phyloP scores from a whole-genome alignment of 2,888 invertebrate species.

The Pheosia gnoma region DNA sequence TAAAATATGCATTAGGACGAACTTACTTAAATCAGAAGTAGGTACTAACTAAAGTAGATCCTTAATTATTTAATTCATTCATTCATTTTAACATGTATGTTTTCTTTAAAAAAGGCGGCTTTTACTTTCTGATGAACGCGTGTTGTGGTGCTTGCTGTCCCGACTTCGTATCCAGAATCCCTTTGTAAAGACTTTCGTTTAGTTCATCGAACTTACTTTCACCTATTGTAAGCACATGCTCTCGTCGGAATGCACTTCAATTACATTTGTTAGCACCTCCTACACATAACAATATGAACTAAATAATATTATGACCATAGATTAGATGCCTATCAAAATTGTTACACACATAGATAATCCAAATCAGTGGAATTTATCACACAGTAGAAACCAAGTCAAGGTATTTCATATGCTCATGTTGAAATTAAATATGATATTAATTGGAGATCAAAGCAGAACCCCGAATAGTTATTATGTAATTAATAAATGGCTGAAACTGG shows the following conservation, averaged over 20 bases:
- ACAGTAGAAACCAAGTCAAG: too few species aligned
- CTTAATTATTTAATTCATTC: too few species aligned
- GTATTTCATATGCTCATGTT: background rate
- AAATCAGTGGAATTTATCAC: too few species aligned
- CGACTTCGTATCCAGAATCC: conserved; percentile 56
- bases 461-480: background rate
- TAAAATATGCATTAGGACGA: too few species aligned
- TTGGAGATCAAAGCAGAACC: background rate
- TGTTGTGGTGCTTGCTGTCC: conserved; percentile 35
- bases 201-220: conserved; percentile 83
- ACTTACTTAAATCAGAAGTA: too few species aligned
- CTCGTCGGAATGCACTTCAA: conserved; percentile 77
- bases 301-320: background rate
- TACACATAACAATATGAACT: conserved; percentile 41
- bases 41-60: too few species aligned
- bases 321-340: background rate
- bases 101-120: conserved; percentile 33
- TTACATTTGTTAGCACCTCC: conserved; percentile 70
- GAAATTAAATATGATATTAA: background rate
- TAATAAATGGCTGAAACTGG: background rate
- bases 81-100: too few species aligned
- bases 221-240: conserved; percentile 74
- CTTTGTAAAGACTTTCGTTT: conserved; percentile 74
- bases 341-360: too few species aligned
- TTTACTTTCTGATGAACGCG: conserved; percentile 65